Evolutionary conservation across 2,888 invertebrate genomes (phyloP), one percentile per base, ranked within the genome.

Genomic region (Buathra laborator): DNA sequence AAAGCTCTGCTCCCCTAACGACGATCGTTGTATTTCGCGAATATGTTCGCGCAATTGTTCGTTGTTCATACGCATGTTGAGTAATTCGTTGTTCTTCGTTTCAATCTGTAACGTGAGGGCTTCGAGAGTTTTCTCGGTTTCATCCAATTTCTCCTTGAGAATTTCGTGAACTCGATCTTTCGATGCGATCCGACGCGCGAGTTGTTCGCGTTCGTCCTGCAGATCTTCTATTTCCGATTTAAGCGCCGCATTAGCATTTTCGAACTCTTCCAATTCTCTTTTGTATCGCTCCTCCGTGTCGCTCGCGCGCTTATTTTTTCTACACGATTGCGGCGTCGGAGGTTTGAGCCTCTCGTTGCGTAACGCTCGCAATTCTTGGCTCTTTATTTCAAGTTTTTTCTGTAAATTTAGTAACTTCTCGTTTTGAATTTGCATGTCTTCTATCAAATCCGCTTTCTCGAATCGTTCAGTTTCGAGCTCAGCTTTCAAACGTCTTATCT

Each of bases 401-500:
- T 96, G 94, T 51, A 96, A 91, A 88, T 95, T 95, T 79, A 95
- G 94, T 85, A 95, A 93, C 88, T 94, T 95, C 51, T 94, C 93
- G 79, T 95, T 94, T 51, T 95, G 95, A 66, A 94, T 93, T 43
- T 94, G 93, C 0, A 96, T 89, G 88, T 96, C 96, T 44, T 96
- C 95, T 81, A 95, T 95, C 19, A 96, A 89, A 88, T 95, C 96
- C 80, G 94, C 94, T 74, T 96, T 95, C 88, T 96, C 96, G 89
- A 95, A 96, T 53, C 95, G 94, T 91, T 96, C 95, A 0, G 95
- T 94, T 86, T 96, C 96, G 6, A 96, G 91, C 29, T 95, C 95
- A 0, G 95, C 95, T 86, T 94, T 95, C 59, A 96, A 89, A 3
- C 94, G 94, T 19, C 95, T 94, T 12, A 96, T 94, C 88, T 95